These are phyloP conservation scores for Cranoglanis bouderius DNA, from an alignment of 2,113 vertebrate genomes.

Conservation along the genomic window DNA sequence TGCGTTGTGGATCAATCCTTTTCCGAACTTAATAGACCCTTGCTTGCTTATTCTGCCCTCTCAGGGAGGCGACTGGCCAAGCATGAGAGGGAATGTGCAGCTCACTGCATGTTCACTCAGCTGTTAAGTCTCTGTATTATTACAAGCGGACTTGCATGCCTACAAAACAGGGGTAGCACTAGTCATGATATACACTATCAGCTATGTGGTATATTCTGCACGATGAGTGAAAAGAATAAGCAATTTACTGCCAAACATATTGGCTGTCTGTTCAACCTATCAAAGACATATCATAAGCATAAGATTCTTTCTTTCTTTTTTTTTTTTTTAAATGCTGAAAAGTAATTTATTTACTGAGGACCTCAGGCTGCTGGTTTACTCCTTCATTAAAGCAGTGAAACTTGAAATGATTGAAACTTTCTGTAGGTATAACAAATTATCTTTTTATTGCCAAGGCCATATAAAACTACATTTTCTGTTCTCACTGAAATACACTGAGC, in stretches of 20 bases:
- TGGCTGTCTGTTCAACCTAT: neutral
- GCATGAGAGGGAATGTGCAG: slow-evolving; percentile 29
- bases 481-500: neutral
- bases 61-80: slow-evolving; percentile 27
- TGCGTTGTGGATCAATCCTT: slow-evolving; percentile 37
- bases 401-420: slow-evolving; percentile 19
- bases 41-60: slow-evolving; percentile 35
- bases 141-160: slow-evolving; percentile 17
- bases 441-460: slow-evolving; percentile 3
- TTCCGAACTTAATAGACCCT: slow-evolving; percentile 39
- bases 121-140: slow-evolving; percentile 41
- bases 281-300: neutral
- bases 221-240: neutral
- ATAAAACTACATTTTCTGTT: neutral
- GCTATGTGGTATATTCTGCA: neutral
- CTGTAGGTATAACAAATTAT: neutral
- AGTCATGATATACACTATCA: neutral
- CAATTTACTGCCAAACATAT: neutral
- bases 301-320: neutral
- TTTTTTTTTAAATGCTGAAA: neutral
- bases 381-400: neutral
- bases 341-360: neutral
- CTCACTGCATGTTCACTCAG: slow-evolving; percentile 49
- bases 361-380: slow-evolving; percentile 1
- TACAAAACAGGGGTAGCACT: slow-evolving; percentile 4